Evolutionary conservation across 2,797 vertebrate genomes (phyloP).

Genomic region (Xenops minutus): DNA sequence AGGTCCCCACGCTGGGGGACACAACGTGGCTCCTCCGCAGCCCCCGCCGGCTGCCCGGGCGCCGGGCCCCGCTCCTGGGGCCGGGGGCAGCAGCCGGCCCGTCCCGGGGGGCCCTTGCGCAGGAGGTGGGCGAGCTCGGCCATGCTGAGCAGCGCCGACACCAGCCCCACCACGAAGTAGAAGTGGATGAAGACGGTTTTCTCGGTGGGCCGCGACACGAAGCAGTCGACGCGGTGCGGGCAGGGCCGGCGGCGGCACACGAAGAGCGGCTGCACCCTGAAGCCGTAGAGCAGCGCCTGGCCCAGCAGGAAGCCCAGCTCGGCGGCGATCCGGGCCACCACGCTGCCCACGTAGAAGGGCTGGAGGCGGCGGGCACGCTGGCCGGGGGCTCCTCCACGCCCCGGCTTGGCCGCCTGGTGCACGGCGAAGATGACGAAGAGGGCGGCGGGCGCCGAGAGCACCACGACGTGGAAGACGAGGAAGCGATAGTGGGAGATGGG

Average conservation of each 20-base stretch:
- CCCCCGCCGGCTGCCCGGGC: not conserved
- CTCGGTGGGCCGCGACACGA: conserved; percentile 90
- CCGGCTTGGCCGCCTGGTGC: conserved; percentile 81
- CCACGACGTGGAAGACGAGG: conserved; percentile 93
- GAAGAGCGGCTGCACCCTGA: conserved; percentile 84
- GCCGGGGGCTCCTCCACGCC: not conserved
- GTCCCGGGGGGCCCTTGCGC: conserved; percentile 60
- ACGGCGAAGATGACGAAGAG: conserved; percentile 87
- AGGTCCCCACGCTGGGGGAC: conserved; percentile 3
- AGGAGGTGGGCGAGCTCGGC: conserved; percentile 80
- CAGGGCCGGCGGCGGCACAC: conserved; percentile 84
- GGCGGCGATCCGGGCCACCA: conserved; percentile 81
- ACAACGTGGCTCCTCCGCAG: not conserved
- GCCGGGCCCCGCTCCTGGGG: not conserved
- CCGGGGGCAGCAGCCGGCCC: not conserved
- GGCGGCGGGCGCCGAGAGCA: conserved; percentile 88
- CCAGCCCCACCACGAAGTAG: conserved; percentile 86
- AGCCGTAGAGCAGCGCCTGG: conserved; percentile 87
- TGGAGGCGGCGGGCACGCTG: conserved; percentile 58
- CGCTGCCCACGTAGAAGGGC: conserved; percentile 84
- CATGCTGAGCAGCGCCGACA: conserved; percentile 83
- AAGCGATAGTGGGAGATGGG: conserved; percentile 95
- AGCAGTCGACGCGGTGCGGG: conserved; percentile 91
- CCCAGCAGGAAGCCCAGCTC: conserved; percentile 84
- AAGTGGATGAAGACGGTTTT: conserved; percentile 91